Percentiles rank a stretch among this genome's conserved stretches.
phyloP scores from a whole-genome alignment of 2,113 vertebrate species.

The Gorsachius goisagi region DNA sequence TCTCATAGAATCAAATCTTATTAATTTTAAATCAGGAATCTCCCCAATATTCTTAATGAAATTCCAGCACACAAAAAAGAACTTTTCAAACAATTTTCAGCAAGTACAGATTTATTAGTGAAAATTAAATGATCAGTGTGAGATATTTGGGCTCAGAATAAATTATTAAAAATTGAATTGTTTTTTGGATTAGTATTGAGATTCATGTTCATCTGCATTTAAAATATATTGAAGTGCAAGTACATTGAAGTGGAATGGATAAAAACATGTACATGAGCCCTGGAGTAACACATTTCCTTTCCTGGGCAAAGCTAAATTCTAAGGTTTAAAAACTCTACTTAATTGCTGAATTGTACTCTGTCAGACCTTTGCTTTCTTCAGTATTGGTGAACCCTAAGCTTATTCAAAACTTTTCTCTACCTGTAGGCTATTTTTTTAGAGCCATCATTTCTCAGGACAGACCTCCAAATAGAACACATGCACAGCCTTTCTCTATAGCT shows the following conservation, averaged over 20 bases:
- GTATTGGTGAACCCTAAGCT: background rate
- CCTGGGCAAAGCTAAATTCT: background rate
- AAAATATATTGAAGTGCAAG: background rate
- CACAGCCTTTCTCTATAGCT: background rate
- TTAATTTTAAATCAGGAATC: background rate
- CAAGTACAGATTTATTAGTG: background rate
- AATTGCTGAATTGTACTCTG: background rate
- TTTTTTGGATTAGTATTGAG: background rate
- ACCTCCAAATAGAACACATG: background rate
- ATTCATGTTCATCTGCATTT: background rate
- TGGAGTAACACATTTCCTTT: background rate
- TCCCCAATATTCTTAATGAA: background rate
- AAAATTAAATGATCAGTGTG: background rate
- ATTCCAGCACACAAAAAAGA: background rate
- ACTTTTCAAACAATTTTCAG: background rate
- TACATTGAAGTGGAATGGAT: background rate
- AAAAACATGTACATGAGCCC: background rate
- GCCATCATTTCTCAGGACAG: background rate
- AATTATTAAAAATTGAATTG: background rate
- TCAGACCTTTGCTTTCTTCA: background rate
- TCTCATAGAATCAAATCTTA: background rate
- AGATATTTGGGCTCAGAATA: background rate
- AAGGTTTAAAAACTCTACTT: background rate
- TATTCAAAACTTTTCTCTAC: background rate
- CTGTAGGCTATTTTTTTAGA: background rate